Conservation (phyloP, 2,888 invertebrate species). For the Zaprionus lineosus region DNA sequence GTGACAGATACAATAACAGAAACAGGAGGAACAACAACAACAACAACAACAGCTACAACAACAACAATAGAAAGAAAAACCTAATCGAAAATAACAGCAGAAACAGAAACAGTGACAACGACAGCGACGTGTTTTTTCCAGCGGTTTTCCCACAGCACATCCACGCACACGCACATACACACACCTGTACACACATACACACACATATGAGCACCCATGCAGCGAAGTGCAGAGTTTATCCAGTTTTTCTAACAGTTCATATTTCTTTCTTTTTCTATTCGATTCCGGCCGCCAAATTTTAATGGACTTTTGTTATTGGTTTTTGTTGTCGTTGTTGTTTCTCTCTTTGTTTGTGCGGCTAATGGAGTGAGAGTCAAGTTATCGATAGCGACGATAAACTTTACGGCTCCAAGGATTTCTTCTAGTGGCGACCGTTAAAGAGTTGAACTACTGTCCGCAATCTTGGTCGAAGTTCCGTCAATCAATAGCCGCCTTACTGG, state of each 20-base stretch:
- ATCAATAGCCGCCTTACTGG: too few relatives aligned
- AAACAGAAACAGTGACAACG: slow-evolving; percentile 27
- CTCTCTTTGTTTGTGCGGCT: too few relatives aligned
- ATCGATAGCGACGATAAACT: too few relatives aligned
- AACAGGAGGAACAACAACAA: not conserved
- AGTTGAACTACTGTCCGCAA: too few relatives aligned
- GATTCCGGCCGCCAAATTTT: slow-evolving; percentile 55
- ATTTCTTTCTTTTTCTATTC: slow-evolving; percentile 27
- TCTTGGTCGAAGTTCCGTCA: too few relatives aligned
- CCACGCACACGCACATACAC: slow-evolving; percentile 21
- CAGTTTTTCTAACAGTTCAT: slow-evolving; percentile 27
- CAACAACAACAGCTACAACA: not conserved
- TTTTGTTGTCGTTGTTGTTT: too few relatives aligned
- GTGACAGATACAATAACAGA: slow-evolving; percentile 29
- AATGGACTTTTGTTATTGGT: slow-evolving; percentile 48
- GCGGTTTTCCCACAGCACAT: slow-evolving; percentile 70
- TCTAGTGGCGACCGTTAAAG: too few relatives aligned
- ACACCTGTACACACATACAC: slow-evolving; percentile 28
- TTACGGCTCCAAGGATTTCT: too few relatives aligned
- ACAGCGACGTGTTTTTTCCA: slow-evolving; percentile 59
- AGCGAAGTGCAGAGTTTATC: slow-evolving; percentile 27
- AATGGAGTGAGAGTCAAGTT: slow-evolving; percentile 17
- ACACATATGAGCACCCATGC: slow-evolving; percentile 19
- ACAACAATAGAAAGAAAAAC: too few relatives aligned
- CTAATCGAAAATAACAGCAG: slow-evolving; percentile 20